These are phyloP conservation scores for Periophthalmus magnuspinnatus DNA, from an alignment of 2,797 vertebrate genomes.

Conservation along the genomic window DNA sequence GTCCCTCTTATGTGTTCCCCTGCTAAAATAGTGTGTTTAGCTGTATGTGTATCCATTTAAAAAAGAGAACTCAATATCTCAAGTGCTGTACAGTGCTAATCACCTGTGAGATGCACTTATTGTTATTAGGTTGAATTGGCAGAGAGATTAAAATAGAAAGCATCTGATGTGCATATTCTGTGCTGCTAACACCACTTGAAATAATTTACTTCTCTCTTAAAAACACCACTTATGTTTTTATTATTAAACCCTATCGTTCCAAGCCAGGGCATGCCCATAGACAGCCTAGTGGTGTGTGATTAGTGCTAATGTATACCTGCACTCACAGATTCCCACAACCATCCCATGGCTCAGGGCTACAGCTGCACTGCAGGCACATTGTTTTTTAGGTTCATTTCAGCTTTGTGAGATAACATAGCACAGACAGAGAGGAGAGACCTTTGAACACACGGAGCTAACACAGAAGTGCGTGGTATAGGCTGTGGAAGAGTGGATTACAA, in stretches of 20 bases:
- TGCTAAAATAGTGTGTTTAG: not conserved
- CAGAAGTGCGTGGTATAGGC: not conserved
- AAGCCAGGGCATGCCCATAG: constrained; percentile 36
- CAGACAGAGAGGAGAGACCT: constrained; percentile 13
- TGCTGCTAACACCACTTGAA: not conserved
- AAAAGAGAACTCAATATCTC: not conserved
- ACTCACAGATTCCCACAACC: constrained; percentile 43
- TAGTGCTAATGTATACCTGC: constrained; percentile 52
- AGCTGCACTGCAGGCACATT: constrained; percentile 23
- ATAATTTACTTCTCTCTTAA: constrained; percentile 10
- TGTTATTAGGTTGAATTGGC: not conserved
- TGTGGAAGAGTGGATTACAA: constrained; percentile 16
- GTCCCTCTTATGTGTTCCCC: too few relatives aligned
- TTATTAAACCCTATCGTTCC: constrained; percentile 44
- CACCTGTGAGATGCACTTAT: not conserved
- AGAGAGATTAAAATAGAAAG: not conserved
- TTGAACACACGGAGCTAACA: constrained; percentile 16
- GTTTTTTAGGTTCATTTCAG: constrained; percentile 33
- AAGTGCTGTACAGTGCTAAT: not conserved
- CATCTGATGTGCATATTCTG: not conserved
- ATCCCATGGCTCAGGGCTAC: constrained; percentile 35
- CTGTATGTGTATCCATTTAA: not conserved
- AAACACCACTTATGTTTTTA: constrained; percentile 5
- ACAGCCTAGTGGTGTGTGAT: constrained; percentile 39
- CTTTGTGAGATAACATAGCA: constrained; percentile 42